Conservation (phyloP, 2,888 invertebrate genomes). For the Amorpha juglandis region DNA sequence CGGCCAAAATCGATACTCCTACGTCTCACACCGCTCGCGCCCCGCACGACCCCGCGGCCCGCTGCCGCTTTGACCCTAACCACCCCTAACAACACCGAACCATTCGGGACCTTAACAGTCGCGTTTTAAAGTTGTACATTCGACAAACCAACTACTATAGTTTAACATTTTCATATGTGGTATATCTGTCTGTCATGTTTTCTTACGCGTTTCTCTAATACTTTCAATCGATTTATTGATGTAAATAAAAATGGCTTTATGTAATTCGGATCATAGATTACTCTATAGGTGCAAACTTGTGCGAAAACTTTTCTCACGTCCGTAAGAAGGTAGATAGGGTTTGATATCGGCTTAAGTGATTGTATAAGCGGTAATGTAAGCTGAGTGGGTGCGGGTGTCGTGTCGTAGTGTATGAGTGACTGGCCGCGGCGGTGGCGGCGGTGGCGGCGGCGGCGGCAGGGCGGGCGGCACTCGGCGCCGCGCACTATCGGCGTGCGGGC, state of each 20-base stretch:
- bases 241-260: neutral
- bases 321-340: slow-evolving; percentile 30
- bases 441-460: slow-evolving; percentile 60
- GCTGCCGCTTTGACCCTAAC: slow-evolving; percentile 74
- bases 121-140: slow-evolving; percentile 69
- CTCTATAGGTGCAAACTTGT: neutral
- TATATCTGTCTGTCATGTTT: slow-evolving; percentile 51
- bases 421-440: slow-evolving; percentile 46
- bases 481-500: slow-evolving; percentile 81
- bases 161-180: slow-evolving; percentile 43
- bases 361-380: slow-evolving; percentile 57
- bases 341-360: slow-evolving; percentile 57
- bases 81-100: slow-evolving; percentile 76
- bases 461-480: slow-evolving; percentile 82
- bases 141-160: slow-evolving; percentile 44
- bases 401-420: slow-evolving; percentile 35
- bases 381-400: slow-evolving; percentile 43
- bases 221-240: slow-evolving; percentile 42
- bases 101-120: slow-evolving; percentile 74
- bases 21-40: slow-evolving; percentile 72
- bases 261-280: neutral
- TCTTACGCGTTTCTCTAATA: slow-evolving; percentile 49
- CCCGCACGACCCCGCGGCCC: slow-evolving; percentile 62
- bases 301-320: neutral
- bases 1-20: slow-evolving; percentile 82